phyloP scores from a whole-genome alignment of 2,888 invertebrate species.

The Carcina quercana region DNA sequence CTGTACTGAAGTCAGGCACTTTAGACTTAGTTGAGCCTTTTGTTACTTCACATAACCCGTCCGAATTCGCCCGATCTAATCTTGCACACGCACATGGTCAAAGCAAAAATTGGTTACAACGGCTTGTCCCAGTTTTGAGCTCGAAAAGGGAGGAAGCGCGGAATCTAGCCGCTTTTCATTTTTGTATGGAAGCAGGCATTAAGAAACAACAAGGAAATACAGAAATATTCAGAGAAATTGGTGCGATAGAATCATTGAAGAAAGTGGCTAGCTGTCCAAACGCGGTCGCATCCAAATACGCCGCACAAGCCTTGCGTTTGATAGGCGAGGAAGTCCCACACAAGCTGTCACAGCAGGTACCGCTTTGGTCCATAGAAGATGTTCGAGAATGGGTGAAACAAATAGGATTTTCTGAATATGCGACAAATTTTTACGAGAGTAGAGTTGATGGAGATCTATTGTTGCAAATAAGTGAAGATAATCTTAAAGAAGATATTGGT shows the following conservation, averaged over 20 bases:
- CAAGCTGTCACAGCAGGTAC: slow-evolving; percentile 97
- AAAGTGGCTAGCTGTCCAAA: slow-evolving; percentile 98
- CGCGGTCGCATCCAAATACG: slow-evolving; percentile 97
- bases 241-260: slow-evolving; percentile 95
- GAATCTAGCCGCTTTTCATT: slow-evolving; percentile 97
- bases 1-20: slow-evolving; percentile 96
- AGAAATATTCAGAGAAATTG: slow-evolving; percentile 93
- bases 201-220: slow-evolving; percentile 95
- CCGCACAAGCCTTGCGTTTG: slow-evolving; percentile 91
- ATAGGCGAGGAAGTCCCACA: slow-evolving; percentile 99
- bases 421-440: slow-evolving; percentile 89
- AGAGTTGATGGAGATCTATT: slow-evolving; percentile 97
- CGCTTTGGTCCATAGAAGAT: slow-evolving; percentile 97
- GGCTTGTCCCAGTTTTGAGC: slow-evolving; percentile 94
- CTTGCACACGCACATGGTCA: slow-evolving; percentile 96
- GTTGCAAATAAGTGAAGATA: slow-evolving; percentile 92
- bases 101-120: slow-evolving; percentile 94
- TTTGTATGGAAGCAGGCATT: slow-evolving; percentile 99
- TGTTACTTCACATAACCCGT: slow-evolving; percentile 94
- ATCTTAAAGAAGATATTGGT: slow-evolving; percentile 94
- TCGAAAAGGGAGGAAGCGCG: slow-evolving; percentile 97
- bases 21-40: slow-evolving; percentile 97
- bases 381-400: slow-evolving; percentile 99
- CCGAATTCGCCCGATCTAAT: slow-evolving; percentile 94
- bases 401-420: slow-evolving; percentile 93